These are phyloP conservation scores for Calliphora vicina DNA, from an alignment of 1,140 invertebrate genomes.

Conservation along the genomic window DNA sequence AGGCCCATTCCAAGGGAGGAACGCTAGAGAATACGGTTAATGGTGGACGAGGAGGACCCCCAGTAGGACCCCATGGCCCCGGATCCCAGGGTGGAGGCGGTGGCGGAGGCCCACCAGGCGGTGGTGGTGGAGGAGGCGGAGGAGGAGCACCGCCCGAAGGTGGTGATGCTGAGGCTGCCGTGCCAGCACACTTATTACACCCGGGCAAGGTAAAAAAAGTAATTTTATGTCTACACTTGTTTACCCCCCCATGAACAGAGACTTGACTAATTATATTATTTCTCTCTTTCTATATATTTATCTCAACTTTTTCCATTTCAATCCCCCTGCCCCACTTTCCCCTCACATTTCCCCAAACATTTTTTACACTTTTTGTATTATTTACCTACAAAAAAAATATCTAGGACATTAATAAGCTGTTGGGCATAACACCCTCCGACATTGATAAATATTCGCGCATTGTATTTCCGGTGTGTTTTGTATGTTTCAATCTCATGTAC, in stretches of 20 bases:
- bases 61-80: constrained; percentile 68
- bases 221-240: constrained; percentile 43
- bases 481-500: constrained; percentile 97
- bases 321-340: neutral
- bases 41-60: constrained; percentile 72
- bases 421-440: constrained; percentile 91
- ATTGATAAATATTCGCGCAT: constrained; percentile 97
- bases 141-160: constrained; percentile 69
- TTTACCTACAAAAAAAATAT: neutral
- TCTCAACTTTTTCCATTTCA: neutral
- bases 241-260: neutral
- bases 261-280: constrained; percentile 30
- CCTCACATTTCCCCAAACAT: neutral
- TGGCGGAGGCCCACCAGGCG: constrained; percentile 61
- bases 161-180: constrained; percentile 71
- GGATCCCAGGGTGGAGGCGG: constrained; percentile 52
- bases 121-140: constrained; percentile 67
- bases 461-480: constrained; percentile 95
- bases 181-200: constrained; percentile 78
- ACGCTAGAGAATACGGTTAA: constrained; percentile 90
- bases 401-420: constrained; percentile 85
- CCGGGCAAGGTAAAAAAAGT: constrained; percentile 74
- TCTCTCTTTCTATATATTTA: constrained; percentile 23
- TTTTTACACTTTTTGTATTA: neutral
- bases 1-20: constrained; percentile 88